phyloP scores from a whole-genome alignment of 2,888 invertebrate species.

The Galerucella nymphaeae region DNA sequence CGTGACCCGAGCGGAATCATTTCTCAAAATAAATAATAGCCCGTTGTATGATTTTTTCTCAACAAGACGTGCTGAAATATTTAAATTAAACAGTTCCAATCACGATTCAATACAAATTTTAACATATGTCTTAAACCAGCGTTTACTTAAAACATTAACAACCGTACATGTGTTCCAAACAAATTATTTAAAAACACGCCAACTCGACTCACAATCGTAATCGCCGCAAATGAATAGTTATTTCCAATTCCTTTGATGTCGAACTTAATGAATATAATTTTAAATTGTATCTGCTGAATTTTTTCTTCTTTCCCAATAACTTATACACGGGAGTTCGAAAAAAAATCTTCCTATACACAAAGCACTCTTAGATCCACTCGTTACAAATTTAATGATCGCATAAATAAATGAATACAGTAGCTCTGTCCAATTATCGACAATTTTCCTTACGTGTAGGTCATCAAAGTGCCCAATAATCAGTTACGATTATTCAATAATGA shows the following conservation, averaged over 20 bases:
- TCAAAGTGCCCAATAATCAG: slow-evolving; percentile 60
- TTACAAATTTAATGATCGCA: slow-evolving; percentile 50
- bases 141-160: neutral
- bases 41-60: no score
- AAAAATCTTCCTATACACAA: slow-evolving; percentile 29
- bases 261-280: slow-evolving; percentile 19
- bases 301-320: slow-evolving; percentile 14
- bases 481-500: slow-evolving; percentile 63
- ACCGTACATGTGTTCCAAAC: slow-evolving; percentile 4
- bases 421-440: slow-evolving; percentile 63
- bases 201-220: slow-evolving; percentile 5
- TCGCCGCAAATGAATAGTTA: slow-evolving; percentile 10
- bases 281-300: slow-evolving; percentile 11
- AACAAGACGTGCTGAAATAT: neutral
- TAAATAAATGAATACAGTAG: slow-evolving; percentile 53
- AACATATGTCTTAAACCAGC: neutral
- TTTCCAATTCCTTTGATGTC: slow-evolving; percentile 18
- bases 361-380: slow-evolving; percentile 41
- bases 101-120: neutral
- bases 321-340: neutral
- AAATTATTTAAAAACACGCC: slow-evolving; percentile 15
- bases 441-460: slow-evolving; percentile 59
- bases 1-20: no score
- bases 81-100: neutral
- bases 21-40: no score